Base-by-base conservation (phyloP, 2,888 invertebrate species). In the Chalcis sispes region DNA sequence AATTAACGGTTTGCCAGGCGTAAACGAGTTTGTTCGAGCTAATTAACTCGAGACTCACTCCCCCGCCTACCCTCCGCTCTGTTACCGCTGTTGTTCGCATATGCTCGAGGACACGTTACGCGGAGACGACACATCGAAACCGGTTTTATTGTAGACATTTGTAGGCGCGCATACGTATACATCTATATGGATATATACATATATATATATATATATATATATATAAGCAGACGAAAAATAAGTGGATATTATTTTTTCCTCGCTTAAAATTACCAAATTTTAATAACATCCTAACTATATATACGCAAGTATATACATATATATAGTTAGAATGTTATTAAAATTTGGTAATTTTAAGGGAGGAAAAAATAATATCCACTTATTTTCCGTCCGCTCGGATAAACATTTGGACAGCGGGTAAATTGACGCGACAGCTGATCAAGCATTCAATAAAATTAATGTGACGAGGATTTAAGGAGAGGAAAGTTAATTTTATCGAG, bases 21-120 rank as follows among this genome's bases (percentile, higher is more conserved):
- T 54, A 69, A 77, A 72, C 69, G 67, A 72, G 69, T 77, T 77
- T 69, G 72, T 72, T 72, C 72, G 69, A 69, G 67, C 67, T 77
- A 72, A 77, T 77, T 77, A 72, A 67, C 56, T 62, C 66, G 18
- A 18, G 42, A 25, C n/a, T 40, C 27, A 27, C 32, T 36, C 58
- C 15, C 23, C 46, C 25, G 20, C n/a, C 46, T 8, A n/a, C 13
- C 27, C 3, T 32, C 7, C 23, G 8, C 25, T 23, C 18, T 20
- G 27, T 15, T n/a, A n/a, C n/a, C n/a, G n/a, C n/a, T n/a, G n/a
- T n/a, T n/a, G n/a, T n/a, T n/a, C n/a, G n/a, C n/a, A n/a, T n/a
- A n/a, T n/a, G n/a, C n/a, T n/a, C n/a, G n/a, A n/a, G n/a, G n/a
- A n/a, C n/a, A n/a, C n/a, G n/a, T n/a, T n/a, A n/a, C n/a, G n/a